These are phyloP conservation scores for Cheiracanthium punctorium DNA, from an alignment of 2,888 invertebrate species.

Conservation along the genomic window DNA sequence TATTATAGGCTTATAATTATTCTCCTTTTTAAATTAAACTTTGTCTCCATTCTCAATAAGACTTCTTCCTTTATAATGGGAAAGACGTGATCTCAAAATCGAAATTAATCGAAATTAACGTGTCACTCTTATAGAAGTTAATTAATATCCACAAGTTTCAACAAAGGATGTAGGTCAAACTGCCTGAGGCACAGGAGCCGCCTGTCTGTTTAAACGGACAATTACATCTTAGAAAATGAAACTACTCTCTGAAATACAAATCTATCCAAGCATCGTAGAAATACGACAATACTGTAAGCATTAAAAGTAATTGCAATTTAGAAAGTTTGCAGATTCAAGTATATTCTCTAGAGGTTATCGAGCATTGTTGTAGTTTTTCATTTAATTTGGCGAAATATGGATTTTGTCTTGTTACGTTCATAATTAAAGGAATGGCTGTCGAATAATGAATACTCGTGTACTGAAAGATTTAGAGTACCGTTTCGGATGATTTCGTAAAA, in stretches of 20 bases:
- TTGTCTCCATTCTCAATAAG: no score
- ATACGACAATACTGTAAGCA: neutral
- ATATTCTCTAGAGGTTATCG: neutral
- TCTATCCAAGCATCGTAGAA: neutral
- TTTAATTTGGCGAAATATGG: neutral
- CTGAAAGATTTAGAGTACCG: no score
- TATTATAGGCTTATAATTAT: no score
- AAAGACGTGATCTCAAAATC: neutral
- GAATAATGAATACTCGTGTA: no score
- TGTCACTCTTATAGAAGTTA: conserved; percentile 14
- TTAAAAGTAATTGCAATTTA: neutral
- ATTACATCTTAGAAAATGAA: conserved; percentile 47
- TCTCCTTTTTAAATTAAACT: no score
- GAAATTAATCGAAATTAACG: conserved; percentile 10
- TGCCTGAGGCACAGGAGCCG: conserved; percentile 32
- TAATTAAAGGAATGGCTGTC: no score
- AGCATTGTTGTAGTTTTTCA: neutral
- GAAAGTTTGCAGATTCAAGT: neutral
- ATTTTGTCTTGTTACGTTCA: neutral
- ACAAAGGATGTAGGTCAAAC: conserved; percentile 53
- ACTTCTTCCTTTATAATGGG: no score
- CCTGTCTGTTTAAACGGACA: conserved; percentile 29
- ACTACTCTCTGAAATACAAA: neutral
- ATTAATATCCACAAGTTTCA: conserved; percentile 26
- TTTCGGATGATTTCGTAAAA: no score